Base-by-base conservation (phyloP, 2,797 vertebrate genomes). In the Rhynchotus rufescens region DNA sequence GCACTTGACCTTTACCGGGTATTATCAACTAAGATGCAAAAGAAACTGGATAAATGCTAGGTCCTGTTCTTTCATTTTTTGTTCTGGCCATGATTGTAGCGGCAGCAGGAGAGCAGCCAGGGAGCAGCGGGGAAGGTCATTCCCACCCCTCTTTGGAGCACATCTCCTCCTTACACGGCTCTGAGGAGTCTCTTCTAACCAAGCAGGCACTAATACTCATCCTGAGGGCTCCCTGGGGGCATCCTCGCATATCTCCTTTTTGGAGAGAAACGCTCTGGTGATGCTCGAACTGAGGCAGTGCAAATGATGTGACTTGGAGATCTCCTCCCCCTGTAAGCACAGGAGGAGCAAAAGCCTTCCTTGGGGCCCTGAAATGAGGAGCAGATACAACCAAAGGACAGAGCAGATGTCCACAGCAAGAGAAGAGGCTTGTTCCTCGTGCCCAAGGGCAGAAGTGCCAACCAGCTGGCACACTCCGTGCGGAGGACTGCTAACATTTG, bases 1-100 rank as follows among this genome's bases (percentile, higher is more conserved):
- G 49, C 52, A 49, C 68, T 82, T 96, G 89, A 95, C 92, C 89
- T 95, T 88, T 90, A 28, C 28, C 47, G 51, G 38, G 20, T 91
- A 64, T 75, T 85, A 88, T 40, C 4, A 23, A 64, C 68, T 71
- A 62, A 86, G 40, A 74, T 25, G 44, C 1, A 12, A 64, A 88
- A 91, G 45, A 82, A 59, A 9, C 23, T 83, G 76, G 65, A 69
- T 73, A 90, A 94, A 95, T 60, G 74, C 47, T 83, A 71, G 16
- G 44, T 26, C 66, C 26, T 14, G 38, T 51, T 74, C 28, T 80
- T 82, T 85, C 30, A 28, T 76, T 86, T 85, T 86, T 45, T 78
- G 14, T 40, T 19, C 30, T 66, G 47, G 78, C 36, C 69, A 59
- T 6, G 17, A 30, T 47, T 74, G 2, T 52, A 83, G 49, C 49